Evolutionary conservation across 2,797 vertebrate genomes (phyloP).

Genomic region (Chaenodraco wilsoni): DNA sequence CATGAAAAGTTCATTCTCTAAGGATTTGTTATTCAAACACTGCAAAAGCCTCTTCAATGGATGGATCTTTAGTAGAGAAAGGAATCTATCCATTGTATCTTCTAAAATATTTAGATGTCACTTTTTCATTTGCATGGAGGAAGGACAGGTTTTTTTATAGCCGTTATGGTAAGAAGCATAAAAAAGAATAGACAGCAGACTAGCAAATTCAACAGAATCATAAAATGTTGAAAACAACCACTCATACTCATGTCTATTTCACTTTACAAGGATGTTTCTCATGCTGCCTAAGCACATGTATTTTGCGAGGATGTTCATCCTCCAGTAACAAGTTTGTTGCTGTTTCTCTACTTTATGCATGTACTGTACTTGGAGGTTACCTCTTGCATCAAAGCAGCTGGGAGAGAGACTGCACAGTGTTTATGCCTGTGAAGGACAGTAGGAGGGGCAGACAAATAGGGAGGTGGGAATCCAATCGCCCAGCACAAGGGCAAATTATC

Average conservation of each 20-base stretch:
- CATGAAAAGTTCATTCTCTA: conserved; percentile 80
- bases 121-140: conserved; percentile 58
- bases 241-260: conserved; percentile 27
- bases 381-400: conserved; percentile 40
- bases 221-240: conserved; percentile 47
- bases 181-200: conserved; percentile 11
- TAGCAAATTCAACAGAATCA: conserved; percentile 27
- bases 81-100: conserved; percentile 72
- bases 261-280: conserved; percentile 35
- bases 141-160: conserved; percentile 33
- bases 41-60: conserved; percentile 56
- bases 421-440: conserved; percentile 79
- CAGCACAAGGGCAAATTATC: conserved; percentile 82
- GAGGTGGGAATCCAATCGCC: conserved; percentile 80
- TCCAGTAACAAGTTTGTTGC: conserved; percentile 3
- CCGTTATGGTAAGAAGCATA: conserved; percentile 24
- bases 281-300: conserved; percentile 12
- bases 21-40: conserved; percentile 81
- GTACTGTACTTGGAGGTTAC: conserved; percentile 54
- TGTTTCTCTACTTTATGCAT: conserved; percentile 25
- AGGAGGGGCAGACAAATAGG: conserved; percentile 70
- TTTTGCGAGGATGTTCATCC: conserved; percentile 26
- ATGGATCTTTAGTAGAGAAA: conserved; percentile 72
- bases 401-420: conserved; percentile 49
- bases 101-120: conserved; percentile 71